These are phyloP conservation scores for Gambusia yucatana DNA, from an alignment of 2,797 vertebrate genomes.

Conservation along the genomic window DNA sequence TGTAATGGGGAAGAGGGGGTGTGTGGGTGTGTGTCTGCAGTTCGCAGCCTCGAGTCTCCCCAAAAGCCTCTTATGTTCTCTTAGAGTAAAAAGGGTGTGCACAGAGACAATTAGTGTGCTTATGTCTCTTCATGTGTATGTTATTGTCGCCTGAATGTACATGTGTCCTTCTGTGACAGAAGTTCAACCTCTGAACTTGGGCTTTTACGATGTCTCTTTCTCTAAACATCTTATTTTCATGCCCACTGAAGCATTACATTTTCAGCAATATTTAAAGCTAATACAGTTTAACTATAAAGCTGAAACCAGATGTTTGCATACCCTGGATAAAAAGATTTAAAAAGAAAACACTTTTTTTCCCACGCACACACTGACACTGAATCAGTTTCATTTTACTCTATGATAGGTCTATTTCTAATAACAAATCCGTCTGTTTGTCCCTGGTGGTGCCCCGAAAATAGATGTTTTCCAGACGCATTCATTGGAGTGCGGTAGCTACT, in stretches of 20 bases:
- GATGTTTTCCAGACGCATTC: no score
- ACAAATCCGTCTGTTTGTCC: neutral
- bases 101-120: conserved; percentile 60
- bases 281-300: neutral
- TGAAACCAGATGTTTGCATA: neutral
- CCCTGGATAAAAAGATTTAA: neutral
- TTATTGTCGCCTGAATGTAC: conserved; percentile 27
- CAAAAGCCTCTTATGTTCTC: conserved; percentile 70
- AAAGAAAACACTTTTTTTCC: no score
- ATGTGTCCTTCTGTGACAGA: conserved; percentile 38
- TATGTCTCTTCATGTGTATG: conserved; percentile 34
- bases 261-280: neutral
- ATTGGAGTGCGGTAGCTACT: no score
- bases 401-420: neutral
- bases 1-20: conserved; percentile 39
- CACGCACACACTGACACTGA: neutral
- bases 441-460: no score
- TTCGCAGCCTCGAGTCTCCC: conserved; percentile 61
- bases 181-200: conserved; percentile 41
- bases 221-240: conserved; percentile 46
- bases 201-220: conserved; percentile 27
- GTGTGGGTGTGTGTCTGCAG: conserved; percentile 27
- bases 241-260: conserved; percentile 31
- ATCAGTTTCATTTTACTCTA: neutral
- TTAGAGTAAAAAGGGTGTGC: conserved; percentile 62